Evolutionary conservation across 2,797 vertebrate genomes (phyloP).

Genomic region (Eulemur coronatus): DNA sequence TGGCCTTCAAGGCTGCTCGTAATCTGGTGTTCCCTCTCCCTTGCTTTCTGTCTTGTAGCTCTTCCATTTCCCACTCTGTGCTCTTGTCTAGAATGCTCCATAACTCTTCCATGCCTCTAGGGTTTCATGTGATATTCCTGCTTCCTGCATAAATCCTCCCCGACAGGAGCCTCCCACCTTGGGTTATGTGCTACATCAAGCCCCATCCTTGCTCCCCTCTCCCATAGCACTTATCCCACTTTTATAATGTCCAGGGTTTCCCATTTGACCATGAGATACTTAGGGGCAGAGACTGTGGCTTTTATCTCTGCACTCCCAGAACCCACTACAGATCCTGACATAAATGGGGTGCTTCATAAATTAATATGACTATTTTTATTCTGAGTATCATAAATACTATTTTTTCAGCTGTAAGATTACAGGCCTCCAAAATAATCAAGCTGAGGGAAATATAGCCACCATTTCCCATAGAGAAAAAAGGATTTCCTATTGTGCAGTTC

Average conservation of each 20-base stretch:
- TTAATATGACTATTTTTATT: conserved; percentile 1
- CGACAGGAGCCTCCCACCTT: not conserved
- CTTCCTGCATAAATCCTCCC: not conserved
- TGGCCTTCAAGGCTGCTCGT: not conserved
- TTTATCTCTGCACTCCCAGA: not conserved
- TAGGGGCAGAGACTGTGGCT: not conserved
- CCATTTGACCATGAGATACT: not conserved
- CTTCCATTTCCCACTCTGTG: not conserved
- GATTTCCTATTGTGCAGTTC: conserved; percentile 61
- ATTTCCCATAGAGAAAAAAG: conserved; percentile 56
- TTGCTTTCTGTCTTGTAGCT: not conserved
- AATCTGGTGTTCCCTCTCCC: not conserved
- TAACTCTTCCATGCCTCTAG: not conserved
- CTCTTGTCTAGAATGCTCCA: not conserved
- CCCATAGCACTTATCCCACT: not conserved
- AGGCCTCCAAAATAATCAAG: conserved; percentile 37
- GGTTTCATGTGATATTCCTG: not conserved
- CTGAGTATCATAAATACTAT: not conserved
- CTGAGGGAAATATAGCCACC: conserved; percentile 43
- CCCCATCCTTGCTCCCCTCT: not conserved
- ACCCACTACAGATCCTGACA: not conserved
- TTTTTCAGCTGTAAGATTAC: conserved; percentile 52
- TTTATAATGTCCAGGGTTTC: not conserved
- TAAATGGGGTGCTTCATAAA: conserved; percentile 12
- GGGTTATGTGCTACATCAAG: not conserved